Base-by-base conservation (phyloP, 1,140 invertebrate species). In the Zaprionus capensis region DNA sequence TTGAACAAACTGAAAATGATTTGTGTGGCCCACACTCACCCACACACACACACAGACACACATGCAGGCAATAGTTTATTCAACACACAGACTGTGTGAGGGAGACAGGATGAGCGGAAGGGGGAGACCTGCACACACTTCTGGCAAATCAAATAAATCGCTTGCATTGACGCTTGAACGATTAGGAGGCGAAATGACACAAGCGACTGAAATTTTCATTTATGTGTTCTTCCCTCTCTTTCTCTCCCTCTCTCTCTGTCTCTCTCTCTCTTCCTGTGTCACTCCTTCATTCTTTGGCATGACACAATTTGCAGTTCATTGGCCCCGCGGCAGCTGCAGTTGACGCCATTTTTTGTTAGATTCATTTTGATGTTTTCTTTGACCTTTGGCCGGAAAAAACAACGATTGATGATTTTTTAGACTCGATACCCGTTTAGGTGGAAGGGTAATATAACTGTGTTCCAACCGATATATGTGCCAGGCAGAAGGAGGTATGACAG, bases 1-100 rank as follows among this genome's bases (percentile, higher is more conserved):
- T 87, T 87, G 83, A 80, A 87, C 83, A 87, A 87, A 87, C 83
- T 87, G 80, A 87, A 87, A 87, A 87, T 87, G 83, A 87, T 87
- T 87, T 83, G 84, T 87, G 83, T 68, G 65, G 57, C 51, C 26
- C 62, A 62, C 57, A 75, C 46, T 63, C 71, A 38, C 49, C 44
- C 34, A 67, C 34, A 67, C 57, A 36, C 28, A 57, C 9, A 26
- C 31, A 49, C 14, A 36, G 15, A 12, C 58, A 56, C 38, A 56
- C 41, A 62, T 61, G 20, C 22, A 36, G 59, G 26, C 66, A 34
- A 41, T 17, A 44, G 57, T 49, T 62, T 74, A 68, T 77, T 67
- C 31, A 51, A 14, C 20, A 22, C 17, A 11, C 57, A 49, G 22
- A 51, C 26, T 51, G 24, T 9, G 41, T 1, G 2, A 38, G n/a